Evolutionary conservation across 1,140 invertebrate genomes (phyloP).

Genomic region (Mycetomoellerius zeteki): DNA sequence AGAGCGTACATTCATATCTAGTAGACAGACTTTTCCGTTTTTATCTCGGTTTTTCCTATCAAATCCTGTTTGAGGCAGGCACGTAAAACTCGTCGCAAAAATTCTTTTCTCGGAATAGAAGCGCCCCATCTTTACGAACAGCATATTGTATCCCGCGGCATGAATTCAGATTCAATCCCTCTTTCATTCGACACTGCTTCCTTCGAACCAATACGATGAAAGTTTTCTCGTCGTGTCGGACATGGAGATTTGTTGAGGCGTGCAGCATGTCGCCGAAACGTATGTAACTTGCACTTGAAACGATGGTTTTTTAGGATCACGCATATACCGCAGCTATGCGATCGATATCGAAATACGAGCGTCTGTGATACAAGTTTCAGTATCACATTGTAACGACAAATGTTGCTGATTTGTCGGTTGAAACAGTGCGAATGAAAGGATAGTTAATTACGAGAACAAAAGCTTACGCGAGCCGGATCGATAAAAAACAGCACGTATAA

Average conservation of each 20-base stretch:
- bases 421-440: slow-evolving; percentile 43
- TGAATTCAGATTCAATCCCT: slow-evolving; percentile 63
- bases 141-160: slow-evolving; percentile 63
- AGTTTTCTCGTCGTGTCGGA: slow-evolving; percentile 44
- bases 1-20: neutral
- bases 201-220: slow-evolving; percentile 56
- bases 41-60: slow-evolving; percentile 36
- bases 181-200: slow-evolving; percentile 57
- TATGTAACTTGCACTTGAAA: slow-evolving; percentile 24
- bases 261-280: slow-evolving; percentile 25
- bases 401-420: slow-evolving; percentile 29
- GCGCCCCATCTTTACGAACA: slow-evolving; percentile 47
- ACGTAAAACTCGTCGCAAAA: slow-evolving; percentile 54
- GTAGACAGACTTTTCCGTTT: slow-evolving; percentile 26
- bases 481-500: slow-evolving; percentile 64
- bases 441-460: slow-evolving; percentile 78
- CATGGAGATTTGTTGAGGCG: slow-evolving; percentile 48
- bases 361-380: slow-evolving; percentile 33
- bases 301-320: slow-evolving; percentile 41
- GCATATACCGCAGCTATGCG: neutral
- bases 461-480: slow-evolving; percentile 63
- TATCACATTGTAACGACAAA: slow-evolving; percentile 48
- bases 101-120: slow-evolving; percentile 27
- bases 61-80: slow-evolving; percentile 47
- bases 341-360: slow-evolving; percentile 36